These are phyloP conservation scores for Aplocera efformata DNA, from an alignment of 2,888 invertebrate genomes.

Conservation along the genomic window DNA sequence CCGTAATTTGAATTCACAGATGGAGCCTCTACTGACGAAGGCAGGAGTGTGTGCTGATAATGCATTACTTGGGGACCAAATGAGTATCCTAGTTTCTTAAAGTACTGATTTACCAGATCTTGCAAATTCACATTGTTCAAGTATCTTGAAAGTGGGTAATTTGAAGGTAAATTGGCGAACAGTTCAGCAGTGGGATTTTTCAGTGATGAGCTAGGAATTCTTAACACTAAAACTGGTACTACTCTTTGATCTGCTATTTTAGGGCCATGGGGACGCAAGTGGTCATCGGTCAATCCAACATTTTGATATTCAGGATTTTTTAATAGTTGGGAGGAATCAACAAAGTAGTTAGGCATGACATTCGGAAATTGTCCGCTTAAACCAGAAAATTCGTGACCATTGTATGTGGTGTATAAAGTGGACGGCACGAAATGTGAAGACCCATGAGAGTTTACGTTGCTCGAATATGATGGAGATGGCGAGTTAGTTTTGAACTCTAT, in stretches of 20 bases:
- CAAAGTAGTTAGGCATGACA: slow-evolving; percentile 72
- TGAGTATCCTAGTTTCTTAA: slow-evolving; percentile 65
- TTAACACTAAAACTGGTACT: slow-evolving; percentile 80
- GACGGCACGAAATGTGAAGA: slow-evolving; percentile 37
- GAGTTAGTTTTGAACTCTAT: slow-evolving; percentile 49
- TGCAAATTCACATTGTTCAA: slow-evolving; percentile 80
- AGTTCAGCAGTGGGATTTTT: slow-evolving; percentile 74
- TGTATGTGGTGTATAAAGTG: slow-evolving; percentile 71
- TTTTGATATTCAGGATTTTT: slow-evolving; percentile 72
- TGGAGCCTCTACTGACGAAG: slow-evolving; percentile 34
- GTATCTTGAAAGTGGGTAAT: slow-evolving; percentile 75
- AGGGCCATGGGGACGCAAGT: slow-evolving; percentile 60
- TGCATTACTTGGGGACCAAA: slow-evolving; percentile 63
- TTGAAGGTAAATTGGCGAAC: slow-evolving; percentile 78
- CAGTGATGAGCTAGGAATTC: slow-evolving; percentile 80
- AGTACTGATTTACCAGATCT: slow-evolving; percentile 75
- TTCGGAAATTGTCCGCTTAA: slow-evolving; percentile 68
- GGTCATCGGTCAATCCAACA: slow-evolving; percentile 70
- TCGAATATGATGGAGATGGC: slow-evolving; percentile 39
- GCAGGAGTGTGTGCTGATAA: slow-evolving; percentile 45
- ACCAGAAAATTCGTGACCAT: slow-evolving; percentile 67
- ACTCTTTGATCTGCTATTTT: slow-evolving; percentile 59
- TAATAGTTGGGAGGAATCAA: slow-evolving; percentile 65
- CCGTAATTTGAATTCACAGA: slow-evolving; percentile 38
- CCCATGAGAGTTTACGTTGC: slow-evolving; percentile 26